Percentiles rank a stretch among this genome's conserved stretches.
Evolutionary conservation across 37 sponge, comb jelly and placozoan genomes (phyloP).

Genomic region (Diacarnus erythraeanus): DNA sequence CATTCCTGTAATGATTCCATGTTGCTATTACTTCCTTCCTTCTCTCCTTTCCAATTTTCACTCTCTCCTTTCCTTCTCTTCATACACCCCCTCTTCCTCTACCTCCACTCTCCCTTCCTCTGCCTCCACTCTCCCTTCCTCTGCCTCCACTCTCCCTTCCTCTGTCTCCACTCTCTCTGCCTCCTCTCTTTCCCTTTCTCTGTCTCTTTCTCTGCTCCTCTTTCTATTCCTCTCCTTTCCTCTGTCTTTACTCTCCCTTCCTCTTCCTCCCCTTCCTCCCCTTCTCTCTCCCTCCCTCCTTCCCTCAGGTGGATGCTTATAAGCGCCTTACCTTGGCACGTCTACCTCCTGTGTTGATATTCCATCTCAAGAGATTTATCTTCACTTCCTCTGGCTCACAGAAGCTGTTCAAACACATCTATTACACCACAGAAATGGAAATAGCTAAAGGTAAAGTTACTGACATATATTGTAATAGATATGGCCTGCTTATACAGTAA

Average conservation of each 20-base stretch:
- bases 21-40: too few relatives aligned
- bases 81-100: too few relatives aligned
- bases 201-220: background rate
- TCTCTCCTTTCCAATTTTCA: too few relatives aligned
- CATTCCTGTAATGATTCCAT: too few relatives aligned
- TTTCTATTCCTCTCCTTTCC: background rate
- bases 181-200: background rate
- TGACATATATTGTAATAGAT: too few relatives aligned
- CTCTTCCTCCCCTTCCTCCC: background rate
- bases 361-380: constrained; percentile 94
- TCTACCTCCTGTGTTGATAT: constrained; percentile 84
- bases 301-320: constrained; percentile 73
- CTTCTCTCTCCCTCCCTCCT: background rate
- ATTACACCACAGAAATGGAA: constrained; percentile 64
- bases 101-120: too few relatives aligned
- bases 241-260: background rate
- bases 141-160: too few relatives aligned
- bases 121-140: too few relatives aligned
- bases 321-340: constrained; percentile 65
- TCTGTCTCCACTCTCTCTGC: too few relatives aligned
- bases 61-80: too few relatives aligned
- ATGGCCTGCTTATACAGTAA: too few relatives aligned
- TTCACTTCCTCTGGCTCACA: constrained; percentile 76
- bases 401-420: constrained; percentile 77
- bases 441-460: constrained; percentile 61